Evolutionary conservation across 2,888 invertebrate genomes (phyloP), one percentile per base, ranked within the genome.

Genomic region (Acrobasis suavella): DNA sequence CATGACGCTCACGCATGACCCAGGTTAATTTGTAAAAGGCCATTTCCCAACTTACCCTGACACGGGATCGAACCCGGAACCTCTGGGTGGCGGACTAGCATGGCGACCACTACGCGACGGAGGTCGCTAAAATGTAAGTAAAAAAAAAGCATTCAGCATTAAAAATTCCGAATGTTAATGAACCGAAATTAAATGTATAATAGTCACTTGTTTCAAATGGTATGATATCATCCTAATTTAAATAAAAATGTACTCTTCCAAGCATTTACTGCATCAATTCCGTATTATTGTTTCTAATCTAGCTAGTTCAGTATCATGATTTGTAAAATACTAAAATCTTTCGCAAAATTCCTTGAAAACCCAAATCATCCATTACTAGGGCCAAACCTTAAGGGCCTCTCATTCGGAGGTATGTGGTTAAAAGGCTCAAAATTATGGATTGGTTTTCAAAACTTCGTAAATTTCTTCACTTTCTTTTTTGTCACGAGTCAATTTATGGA

Each of bases 331-430:
- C 46, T 82, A 51, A 68, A 77, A 65, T 67, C 64, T 16, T 72
- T 72, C 55, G 64, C 74, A 2, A 70, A 80, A 70, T 62, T 65
- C 6, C 69, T 85, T 10, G 87, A 87, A 64, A 76, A 86, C 64
- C 73, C 80, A 22, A 68, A 78, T 39, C 67, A 85, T 68, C 88
- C 87, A 62, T 76, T 87, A 65, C 67, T 88, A 62, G 88, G 86
- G 1, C 87, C 88, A 9, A 83, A 80, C 60, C 72, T 88, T 60
- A 83, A 76, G 69, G 81, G 75, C 12, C 77, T 89, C 49, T 77
- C 80, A 68, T 70, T 79, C 9, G 82, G 82, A 60, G 86, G 87
- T 17, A 70, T 86, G 58, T 82, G 80, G 82, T 77, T 78, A 69
- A 72, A 69, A 32, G 76, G 75, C 10, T 67, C 68, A 62, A 80